These are phyloP conservation scores for Aphelenchoides besseyi DNA, from an alignment of 1,140 invertebrate species.

Conservation along the genomic window DNA sequence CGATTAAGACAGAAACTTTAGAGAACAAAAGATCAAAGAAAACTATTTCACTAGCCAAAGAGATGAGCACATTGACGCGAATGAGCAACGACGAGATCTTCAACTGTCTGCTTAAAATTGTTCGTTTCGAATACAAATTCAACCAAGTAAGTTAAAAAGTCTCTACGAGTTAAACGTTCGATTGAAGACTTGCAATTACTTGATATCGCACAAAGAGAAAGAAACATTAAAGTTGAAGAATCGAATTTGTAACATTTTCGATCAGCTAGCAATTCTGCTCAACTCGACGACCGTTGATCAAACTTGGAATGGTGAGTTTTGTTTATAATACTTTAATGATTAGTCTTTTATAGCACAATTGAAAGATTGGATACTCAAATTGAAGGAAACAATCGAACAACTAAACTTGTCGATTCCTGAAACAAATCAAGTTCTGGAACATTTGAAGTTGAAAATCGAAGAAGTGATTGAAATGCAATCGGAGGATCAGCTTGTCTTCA, in stretches of 20 bases:
- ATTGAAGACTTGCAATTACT: slow-evolving; percentile 33
- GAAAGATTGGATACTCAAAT: slow-evolving; percentile 26
- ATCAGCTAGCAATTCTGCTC: slow-evolving; percentile 33
- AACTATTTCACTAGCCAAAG: not conserved
- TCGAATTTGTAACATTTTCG: slow-evolving; percentile 34
- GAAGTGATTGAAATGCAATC: slow-evolving; percentile 34
- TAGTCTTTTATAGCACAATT: slow-evolving; percentile 27
- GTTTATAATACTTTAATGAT: slow-evolving; percentile 4
- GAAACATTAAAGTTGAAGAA: slow-evolving; percentile 27
- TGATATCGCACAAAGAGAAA: slow-evolving; percentile 32
- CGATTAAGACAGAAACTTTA: not conserved
- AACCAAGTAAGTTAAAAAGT: slow-evolving; percentile 26
- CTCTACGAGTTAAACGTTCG: not conserved
- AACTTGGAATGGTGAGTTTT: slow-evolving; percentile 20
- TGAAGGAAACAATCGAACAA: slow-evolving; percentile 24
- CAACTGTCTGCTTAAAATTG: slow-evolving; percentile 34
- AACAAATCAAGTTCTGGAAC: slow-evolving; percentile 30
- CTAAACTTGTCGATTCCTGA: slow-evolving; percentile 23
- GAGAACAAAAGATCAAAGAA: slow-evolving; percentile 22
- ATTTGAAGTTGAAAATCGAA: slow-evolving; percentile 27
- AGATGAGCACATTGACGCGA: not conserved
- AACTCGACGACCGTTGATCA: slow-evolving; percentile 13
- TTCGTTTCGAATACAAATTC: slow-evolving; percentile 51
- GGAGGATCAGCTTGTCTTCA: slow-evolving; percentile 28
- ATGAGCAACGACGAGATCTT: slow-evolving; percentile 11